Percentiles rank a stretch among this genome's conserved stretches.
Evolutionary conservation across 2,113 vertebrate species (phyloP).

Genomic region (Passer montanus): DNA sequence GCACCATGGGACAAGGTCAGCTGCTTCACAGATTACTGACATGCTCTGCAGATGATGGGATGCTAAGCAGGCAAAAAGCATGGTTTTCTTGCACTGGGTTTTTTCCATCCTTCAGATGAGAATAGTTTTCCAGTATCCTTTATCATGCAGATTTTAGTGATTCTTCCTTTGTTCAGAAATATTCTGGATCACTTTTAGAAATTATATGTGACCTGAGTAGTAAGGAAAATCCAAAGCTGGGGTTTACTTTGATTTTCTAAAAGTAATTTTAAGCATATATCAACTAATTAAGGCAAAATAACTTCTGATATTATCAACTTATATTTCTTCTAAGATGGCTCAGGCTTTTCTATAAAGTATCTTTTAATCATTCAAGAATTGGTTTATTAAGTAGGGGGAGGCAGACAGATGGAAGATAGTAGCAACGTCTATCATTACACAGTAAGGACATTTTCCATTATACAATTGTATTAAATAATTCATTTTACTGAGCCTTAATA

Average conservation of each 20-base stretch:
- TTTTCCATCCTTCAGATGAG: background rate
- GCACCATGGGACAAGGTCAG: conserved; percentile 1
- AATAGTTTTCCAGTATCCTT: background rate
- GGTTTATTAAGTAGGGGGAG: background rate
- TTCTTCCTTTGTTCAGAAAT: background rate
- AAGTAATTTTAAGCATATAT: background rate
- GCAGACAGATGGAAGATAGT: background rate
- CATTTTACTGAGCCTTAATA: background rate
- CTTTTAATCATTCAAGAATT: background rate
- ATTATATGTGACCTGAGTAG: background rate
- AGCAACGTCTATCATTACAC: background rate
- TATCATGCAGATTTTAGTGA: background rate
- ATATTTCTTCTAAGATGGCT: background rate
- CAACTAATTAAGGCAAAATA: background rate
- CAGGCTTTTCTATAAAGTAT: background rate
- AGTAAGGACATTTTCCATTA: background rate
- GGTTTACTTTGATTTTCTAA: background rate
- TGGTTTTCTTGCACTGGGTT: background rate
- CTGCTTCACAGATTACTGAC: background rate
- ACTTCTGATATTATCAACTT: background rate
- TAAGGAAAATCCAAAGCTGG: background rate
- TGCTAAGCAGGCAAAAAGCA: background rate
- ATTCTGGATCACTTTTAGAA: background rate
- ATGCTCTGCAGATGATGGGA: background rate
- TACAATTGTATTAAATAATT: background rate